Conservation (phyloP, 1,140 invertebrate genomes). For the Tetragonula clypearis region DNA sequence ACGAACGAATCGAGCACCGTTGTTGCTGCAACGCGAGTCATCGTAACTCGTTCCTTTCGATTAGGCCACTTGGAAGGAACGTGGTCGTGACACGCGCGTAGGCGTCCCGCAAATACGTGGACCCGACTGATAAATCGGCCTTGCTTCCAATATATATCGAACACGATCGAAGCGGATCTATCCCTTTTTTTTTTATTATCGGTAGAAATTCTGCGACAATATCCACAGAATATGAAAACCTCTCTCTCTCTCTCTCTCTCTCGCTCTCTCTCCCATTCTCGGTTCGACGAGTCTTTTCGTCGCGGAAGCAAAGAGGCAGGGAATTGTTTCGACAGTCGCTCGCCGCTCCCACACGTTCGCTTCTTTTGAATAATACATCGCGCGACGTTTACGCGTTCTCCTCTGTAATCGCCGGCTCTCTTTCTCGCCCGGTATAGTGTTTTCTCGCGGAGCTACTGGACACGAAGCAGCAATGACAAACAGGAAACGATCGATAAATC, state of each 20-base stretch:
- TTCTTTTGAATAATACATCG: slow-evolving; percentile 33
- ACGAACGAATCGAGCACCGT: too few species aligned
- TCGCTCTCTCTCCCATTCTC: not conserved
- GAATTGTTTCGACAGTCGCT: too few species aligned
- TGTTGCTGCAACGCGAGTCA: too few species aligned
- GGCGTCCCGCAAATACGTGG: slow-evolving; percentile 20
- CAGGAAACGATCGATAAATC: slow-evolving; percentile 35
- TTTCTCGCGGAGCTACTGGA: not conserved
- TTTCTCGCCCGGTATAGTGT: not conserved
- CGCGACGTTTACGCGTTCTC: not conserved
- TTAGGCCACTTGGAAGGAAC: not conserved
- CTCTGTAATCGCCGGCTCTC: not conserved
- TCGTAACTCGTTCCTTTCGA: not conserved
- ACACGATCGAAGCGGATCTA: not conserved
- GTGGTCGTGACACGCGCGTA: not conserved
- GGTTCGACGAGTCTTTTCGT: not conserved
- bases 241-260: too few species aligned
- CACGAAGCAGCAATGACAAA: slow-evolving; percentile 16
- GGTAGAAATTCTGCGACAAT: not conserved
- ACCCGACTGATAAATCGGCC: not conserved
- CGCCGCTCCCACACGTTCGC: not conserved
- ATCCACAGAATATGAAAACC: too few species aligned
- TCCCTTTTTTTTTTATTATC: too few species aligned
- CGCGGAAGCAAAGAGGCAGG: not conserved
- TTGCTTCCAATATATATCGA: not conserved